These are phyloP conservation scores for Laothoe populi DNA, from an alignment of 2,888 invertebrate species.

Conservation along the genomic window DNA sequence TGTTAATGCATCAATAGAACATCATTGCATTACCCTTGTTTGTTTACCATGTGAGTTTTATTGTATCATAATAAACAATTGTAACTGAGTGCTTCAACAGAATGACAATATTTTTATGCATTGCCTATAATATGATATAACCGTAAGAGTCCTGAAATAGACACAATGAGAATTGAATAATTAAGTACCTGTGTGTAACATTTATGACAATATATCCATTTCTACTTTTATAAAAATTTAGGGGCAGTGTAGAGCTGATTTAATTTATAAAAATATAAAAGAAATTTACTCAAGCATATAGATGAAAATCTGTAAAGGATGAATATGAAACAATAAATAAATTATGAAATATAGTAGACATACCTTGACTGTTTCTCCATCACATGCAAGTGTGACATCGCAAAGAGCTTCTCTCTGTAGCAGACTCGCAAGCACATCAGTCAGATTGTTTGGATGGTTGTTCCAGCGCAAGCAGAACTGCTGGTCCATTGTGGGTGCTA, in stretches of 20 bases:
- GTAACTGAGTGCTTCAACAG: constrained; percentile 52
- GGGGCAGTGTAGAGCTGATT: neutral
- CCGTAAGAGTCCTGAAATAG: constrained; percentile 32
- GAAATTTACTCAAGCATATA: neutral
- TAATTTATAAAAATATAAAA: neutral
- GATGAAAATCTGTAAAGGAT: neutral
- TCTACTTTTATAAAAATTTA: no score
- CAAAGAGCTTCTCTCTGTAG: constrained; percentile 95
- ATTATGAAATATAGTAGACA: constrained; percentile 32
- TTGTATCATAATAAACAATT: constrained; percentile 70
- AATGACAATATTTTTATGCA: constrained; percentile 66
- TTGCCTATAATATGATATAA: constrained; percentile 56
- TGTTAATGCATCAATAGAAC: constrained; percentile 31
- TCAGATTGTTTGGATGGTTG: constrained; percentile 96
- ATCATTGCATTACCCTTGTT: constrained; percentile 58
- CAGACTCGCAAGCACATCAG: constrained; percentile 94
- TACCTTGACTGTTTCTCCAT: constrained; percentile 94
- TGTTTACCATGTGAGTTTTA: constrained; percentile 75
- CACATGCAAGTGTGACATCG: constrained; percentile 96
- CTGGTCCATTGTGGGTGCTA: constrained; percentile 88
- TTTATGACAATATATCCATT: no score
- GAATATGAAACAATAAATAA: constrained; percentile 17
- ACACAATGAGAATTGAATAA: neutral
- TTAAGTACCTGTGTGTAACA: constrained; percentile 1
- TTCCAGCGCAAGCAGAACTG: constrained; percentile 98